Conservation (phyloP, 2,888 invertebrate genomes). For the Drosophila kokeensis region DNA sequence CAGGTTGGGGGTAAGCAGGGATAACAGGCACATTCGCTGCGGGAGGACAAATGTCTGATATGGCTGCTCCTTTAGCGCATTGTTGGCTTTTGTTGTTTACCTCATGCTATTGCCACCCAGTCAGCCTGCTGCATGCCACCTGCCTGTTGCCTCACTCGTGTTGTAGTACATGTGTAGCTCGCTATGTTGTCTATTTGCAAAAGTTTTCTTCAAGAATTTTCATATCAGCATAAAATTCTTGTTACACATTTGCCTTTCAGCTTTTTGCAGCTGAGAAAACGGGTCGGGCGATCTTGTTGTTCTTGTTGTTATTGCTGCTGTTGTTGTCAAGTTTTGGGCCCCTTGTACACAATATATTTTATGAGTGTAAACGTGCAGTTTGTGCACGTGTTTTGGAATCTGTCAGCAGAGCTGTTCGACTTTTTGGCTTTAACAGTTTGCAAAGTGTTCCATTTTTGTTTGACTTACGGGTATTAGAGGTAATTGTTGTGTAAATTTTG, state of each 20-base stretch:
- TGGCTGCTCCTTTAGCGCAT: slow-evolving; percentile 57
- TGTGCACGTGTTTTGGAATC: slow-evolving; percentile 75
- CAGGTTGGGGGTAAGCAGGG: not conserved
- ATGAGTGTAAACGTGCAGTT: slow-evolving; percentile 57
- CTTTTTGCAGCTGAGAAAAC: slow-evolving; percentile 31
- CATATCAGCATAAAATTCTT: slow-evolving; percentile 60
- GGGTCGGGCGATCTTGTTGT: slow-evolving; percentile 6
- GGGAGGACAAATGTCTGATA: slow-evolving; percentile 44
- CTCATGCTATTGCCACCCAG: slow-evolving; percentile 11
- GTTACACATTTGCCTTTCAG: slow-evolving; percentile 58
- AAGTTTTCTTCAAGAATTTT: slow-evolving; percentile 58
- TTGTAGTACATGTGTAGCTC: slow-evolving; percentile 34
- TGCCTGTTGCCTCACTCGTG: slow-evolving; percentile 23
- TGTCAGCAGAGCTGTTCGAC: slow-evolving; percentile 69
- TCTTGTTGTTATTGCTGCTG: slow-evolving; percentile 18
- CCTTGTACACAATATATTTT: slow-evolving; percentile 46
- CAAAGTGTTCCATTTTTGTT: slow-evolving; percentile 50
- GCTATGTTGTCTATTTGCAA: slow-evolving; percentile 64
- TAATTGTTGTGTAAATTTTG: slow-evolving; percentile 50
- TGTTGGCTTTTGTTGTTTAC: slow-evolving; percentile 66
- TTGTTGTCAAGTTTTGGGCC: slow-evolving; percentile 44
- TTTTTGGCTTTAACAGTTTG: slow-evolving; percentile 73
- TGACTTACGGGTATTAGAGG: slow-evolving; percentile 36
- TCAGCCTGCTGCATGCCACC: slow-evolving; percentile 1
- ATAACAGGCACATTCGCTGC: slow-evolving; percentile 4